Conservation (phyloP, 2,797 vertebrate genomes). For the Tiaroga cobitis region DNA sequence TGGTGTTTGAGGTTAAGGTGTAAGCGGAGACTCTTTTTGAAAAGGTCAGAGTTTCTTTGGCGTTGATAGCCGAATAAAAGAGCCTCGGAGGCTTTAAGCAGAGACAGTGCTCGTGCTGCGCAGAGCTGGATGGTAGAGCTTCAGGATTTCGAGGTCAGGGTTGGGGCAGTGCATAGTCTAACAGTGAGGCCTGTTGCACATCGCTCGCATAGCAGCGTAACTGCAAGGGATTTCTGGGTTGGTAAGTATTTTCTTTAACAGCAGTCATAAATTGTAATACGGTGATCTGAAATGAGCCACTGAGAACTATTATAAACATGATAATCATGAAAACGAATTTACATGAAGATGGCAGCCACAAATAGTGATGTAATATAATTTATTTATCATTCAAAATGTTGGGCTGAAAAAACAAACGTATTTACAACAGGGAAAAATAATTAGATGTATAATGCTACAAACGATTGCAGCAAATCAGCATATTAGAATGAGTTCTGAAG, state of each 20-base stretch:
- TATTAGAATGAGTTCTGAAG: background rate
- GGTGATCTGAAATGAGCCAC: background rate
- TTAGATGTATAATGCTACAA: background rate
- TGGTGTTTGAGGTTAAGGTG: conserved; percentile 37
- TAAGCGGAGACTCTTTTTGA: conserved; percentile 42
- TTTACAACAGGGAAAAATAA: too few relatives aligned
- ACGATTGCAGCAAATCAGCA: background rate
- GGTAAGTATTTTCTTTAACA: background rate
- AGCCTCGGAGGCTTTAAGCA: background rate
- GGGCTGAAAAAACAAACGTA: background rate
- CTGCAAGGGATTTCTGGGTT: background rate
- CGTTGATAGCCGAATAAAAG: conserved; percentile 35
- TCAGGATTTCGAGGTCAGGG: conserved; percentile 1
- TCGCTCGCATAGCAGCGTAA: background rate
- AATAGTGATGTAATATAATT: too few relatives aligned
- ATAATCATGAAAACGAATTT: background rate
- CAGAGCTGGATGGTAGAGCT: conserved; percentile 9
- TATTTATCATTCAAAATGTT: background rate
- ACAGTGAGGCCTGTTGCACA: background rate
- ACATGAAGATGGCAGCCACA: too few relatives aligned
- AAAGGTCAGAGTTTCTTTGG: conserved; percentile 30
- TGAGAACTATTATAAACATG: background rate
- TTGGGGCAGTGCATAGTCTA: background rate
- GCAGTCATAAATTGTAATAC: background rate
- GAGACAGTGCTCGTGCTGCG: background rate